phyloP scores from a whole-genome alignment of 1,140 invertebrate species.

The Drosophila setifemur region DNA sequence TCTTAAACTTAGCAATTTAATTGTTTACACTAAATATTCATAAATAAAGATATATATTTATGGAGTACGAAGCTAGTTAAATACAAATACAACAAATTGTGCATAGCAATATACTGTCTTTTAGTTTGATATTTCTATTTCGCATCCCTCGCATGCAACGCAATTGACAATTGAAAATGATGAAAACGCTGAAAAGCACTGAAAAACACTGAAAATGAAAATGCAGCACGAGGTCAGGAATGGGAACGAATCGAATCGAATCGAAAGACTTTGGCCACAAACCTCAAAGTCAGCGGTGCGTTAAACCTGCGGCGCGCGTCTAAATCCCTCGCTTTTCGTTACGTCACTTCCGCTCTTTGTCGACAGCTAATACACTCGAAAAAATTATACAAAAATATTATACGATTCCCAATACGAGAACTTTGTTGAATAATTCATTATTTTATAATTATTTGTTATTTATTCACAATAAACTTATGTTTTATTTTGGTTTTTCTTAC shows the following conservation, averaged over 20 bases:
- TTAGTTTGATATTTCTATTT: background rate
- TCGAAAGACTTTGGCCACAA: slow-evolving; percentile 73
- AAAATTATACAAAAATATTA: too few relatives aligned
- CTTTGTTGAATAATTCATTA: background rate
- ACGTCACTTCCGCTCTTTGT: slow-evolving; percentile 64
- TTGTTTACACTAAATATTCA: too few relatives aligned
- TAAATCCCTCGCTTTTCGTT: slow-evolving; percentile 8
- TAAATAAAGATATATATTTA: too few relatives aligned
- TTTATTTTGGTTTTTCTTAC: too few relatives aligned
- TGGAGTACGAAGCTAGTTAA: too few relatives aligned
- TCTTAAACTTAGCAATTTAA: too few relatives aligned
- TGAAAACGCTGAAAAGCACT: slow-evolving; percentile 16
- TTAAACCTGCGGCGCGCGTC: slow-evolving; percentile 47
- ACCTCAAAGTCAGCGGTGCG: slow-evolving; percentile 57
- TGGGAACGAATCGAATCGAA: background rate
- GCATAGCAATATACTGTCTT: too few relatives aligned
- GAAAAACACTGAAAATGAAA: slow-evolving; percentile 24
- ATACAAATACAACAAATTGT: too few relatives aligned
- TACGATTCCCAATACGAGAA: too few relatives aligned
- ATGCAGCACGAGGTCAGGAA: slow-evolving; percentile 66
- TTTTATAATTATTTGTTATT: background rate
- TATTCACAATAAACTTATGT: too few relatives aligned
- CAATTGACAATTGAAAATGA: slow-evolving; percentile 24
- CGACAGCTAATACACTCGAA: background rate
- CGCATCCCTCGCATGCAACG: slow-evolving; percentile 13